These are phyloP conservation scores for Lordiphosa collinella DNA, from an alignment of 1,140 invertebrate species.

Conservation along the genomic window DNA sequence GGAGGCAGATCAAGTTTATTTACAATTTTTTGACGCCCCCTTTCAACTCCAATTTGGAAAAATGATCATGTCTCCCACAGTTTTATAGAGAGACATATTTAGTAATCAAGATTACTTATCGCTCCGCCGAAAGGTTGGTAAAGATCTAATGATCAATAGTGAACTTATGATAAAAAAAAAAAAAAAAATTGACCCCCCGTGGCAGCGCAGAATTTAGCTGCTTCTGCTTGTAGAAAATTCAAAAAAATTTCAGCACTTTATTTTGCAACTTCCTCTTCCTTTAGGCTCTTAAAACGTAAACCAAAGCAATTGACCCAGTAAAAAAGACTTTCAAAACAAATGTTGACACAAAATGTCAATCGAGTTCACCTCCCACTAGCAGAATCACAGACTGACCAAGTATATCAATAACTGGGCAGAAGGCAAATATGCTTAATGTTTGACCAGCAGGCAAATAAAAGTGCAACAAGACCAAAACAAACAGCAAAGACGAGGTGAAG, in stretches of 20 bases:
- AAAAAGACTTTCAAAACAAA: slow-evolving; percentile 40
- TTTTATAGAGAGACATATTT: too few relatives aligned
- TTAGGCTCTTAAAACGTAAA: neutral
- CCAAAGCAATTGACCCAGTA: slow-evolving; percentile 46
- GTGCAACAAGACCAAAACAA: slow-evolving; percentile 27
- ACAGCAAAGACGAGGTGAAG: slow-evolving; percentile 33
- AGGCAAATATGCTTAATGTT: slow-evolving; percentile 41
- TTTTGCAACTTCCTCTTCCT: neutral
- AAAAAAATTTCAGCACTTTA: neutral
- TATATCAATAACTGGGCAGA: slow-evolving; percentile 38
- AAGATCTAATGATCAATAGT: too few relatives aligned
- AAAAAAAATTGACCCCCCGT: too few relatives aligned
- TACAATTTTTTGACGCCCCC: too few relatives aligned
- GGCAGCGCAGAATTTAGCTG: too few relatives aligned
- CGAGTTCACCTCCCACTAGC: neutral
- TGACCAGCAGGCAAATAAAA: slow-evolving; percentile 45
- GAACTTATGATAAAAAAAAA: too few relatives aligned
- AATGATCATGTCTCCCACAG: too few relatives aligned
- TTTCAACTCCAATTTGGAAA: too few relatives aligned
- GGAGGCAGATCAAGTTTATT: too few relatives aligned
- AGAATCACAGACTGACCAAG: slow-evolving; percentile 11
- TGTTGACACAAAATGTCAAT: slow-evolving; percentile 37
- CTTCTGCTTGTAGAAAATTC: too few relatives aligned
- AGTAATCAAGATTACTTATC: too few relatives aligned
- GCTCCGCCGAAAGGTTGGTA: too few relatives aligned